Percentiles rank a stretch among this genome's conserved stretches.
phyloP scores from a whole-genome alignment of 2,888 invertebrate species.

The Tridacna gigas region DNA sequence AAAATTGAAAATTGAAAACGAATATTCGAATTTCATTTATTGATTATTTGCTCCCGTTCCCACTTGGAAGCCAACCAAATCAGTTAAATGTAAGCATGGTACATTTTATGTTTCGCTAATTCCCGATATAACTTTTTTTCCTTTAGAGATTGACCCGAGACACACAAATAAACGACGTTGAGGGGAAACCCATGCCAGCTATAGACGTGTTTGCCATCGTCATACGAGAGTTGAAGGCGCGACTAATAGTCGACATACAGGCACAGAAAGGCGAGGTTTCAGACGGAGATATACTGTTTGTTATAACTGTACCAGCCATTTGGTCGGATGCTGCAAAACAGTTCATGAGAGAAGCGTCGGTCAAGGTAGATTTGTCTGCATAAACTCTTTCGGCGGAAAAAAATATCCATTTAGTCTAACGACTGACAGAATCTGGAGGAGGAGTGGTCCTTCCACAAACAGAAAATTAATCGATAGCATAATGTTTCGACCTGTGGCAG shows the following conservation, averaged over 20 bases:
- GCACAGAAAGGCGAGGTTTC: neutral
- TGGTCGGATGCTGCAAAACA: conserved; percentile 42
- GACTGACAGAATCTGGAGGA: too few species aligned
- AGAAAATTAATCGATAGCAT: too few species aligned
- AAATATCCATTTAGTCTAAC: too few species aligned
- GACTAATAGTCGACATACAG: conserved; percentile 8
- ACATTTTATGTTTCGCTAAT: too few species aligned
- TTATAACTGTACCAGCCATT: conserved; percentile 32
- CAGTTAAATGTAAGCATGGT: too few species aligned
- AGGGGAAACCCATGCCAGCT: conserved; percentile 22
- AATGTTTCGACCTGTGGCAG: too few species aligned
- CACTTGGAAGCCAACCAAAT: too few species aligned
- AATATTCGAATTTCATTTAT: too few species aligned
- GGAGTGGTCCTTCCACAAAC: too few species aligned
- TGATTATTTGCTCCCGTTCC: too few species aligned
- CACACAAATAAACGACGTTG: conserved; percentile 11
- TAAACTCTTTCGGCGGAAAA: too few species aligned
- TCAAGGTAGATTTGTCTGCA: conserved; percentile 10
- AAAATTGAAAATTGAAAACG: too few species aligned
- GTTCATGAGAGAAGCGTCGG: conserved; percentile 31
- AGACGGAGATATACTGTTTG: conserved; percentile 22
- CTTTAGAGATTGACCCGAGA: conserved; percentile 28
- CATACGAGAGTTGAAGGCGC: conserved; percentile 11
- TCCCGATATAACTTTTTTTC: neutral
- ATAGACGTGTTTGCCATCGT: conserved; percentile 27